A percentile compares a stretch with the other conserved stretches of the same genome.
Evolutionary conservation across 2,113 vertebrate species (phyloP).

Genomic region (Centropristis striata): DNA sequence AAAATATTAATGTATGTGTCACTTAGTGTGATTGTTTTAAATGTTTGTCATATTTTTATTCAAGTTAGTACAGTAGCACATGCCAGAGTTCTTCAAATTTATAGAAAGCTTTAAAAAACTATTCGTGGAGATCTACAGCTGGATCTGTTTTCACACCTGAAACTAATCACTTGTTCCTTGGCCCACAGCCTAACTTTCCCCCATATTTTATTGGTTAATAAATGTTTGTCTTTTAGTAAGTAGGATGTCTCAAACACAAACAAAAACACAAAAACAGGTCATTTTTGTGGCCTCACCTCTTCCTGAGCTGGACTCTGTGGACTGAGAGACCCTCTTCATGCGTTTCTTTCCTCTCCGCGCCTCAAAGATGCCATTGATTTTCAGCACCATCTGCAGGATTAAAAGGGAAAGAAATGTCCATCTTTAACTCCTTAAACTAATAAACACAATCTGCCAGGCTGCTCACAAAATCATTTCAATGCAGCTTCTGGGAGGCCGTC

Average conservation of each 20-base stretch:
- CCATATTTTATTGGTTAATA: neutral
- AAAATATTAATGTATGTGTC: neutral
- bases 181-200: neutral
- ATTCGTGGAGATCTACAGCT: constrained; percentile 9
- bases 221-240: neutral
- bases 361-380: constrained; percentile 96
- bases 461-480: constrained; percentile 25
- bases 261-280: neutral
- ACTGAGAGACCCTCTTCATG: constrained; percentile 95
- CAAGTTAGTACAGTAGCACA: neutral
- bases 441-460: constrained; percentile 17
- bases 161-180: neutral
- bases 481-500: constrained; percentile 29
- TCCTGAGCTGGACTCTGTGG: constrained; percentile 92
- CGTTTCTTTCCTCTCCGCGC: constrained; percentile 95
- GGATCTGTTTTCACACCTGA: neutral
- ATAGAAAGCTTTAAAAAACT: constrained; percentile 1
- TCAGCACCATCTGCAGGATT: constrained; percentile 90
- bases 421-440: constrained; percentile 36
- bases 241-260: neutral
- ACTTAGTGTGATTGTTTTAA: neutral
- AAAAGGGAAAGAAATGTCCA: constrained; percentile 35
- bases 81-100: neutral
- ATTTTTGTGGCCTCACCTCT: constrained; percentile 86
- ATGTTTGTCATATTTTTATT: neutral